These are phyloP conservation scores for Sminthopsis crassicaudata DNA, from an alignment of 2,113 vertebrate genomes.

Conservation along the genomic window DNA sequence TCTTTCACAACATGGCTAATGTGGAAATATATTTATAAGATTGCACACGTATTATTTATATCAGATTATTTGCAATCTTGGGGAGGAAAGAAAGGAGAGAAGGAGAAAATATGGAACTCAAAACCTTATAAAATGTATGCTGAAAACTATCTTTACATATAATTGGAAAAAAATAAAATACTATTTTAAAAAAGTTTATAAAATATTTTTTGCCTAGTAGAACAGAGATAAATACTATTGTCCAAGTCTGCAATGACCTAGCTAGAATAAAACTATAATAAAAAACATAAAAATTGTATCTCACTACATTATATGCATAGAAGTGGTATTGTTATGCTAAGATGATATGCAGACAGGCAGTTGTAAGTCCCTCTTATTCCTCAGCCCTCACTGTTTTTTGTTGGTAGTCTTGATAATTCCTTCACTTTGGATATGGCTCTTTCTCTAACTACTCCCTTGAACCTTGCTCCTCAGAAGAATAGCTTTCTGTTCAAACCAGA, in stretches of 20 bases:
- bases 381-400: not conserved
- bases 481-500: not conserved
- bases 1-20: too few relatives aligned
- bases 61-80: too few relatives aligned
- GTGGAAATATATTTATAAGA: too few relatives aligned
- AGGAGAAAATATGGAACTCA: too few relatives aligned
- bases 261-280: not conserved
- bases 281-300: not conserved
- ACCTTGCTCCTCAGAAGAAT: not conserved
- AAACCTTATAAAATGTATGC: too few relatives aligned
- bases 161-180: too few relatives aligned
- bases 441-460: not conserved
- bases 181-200: not conserved
- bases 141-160: too few relatives aligned
- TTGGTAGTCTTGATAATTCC: not conserved
- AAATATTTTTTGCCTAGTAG: not conserved
- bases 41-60: too few relatives aligned
- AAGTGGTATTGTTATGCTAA: not conserved
- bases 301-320: not conserved
- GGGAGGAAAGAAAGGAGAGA: too few relatives aligned
- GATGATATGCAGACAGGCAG: not conserved
- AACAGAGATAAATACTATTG: not conserved
- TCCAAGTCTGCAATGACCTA: not conserved
- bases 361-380: not conserved
- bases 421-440: not conserved